Evolutionary conservation across 2,888 invertebrate genomes (phyloP), one percentile per base, ranked within the genome.

Genomic region (Nemurella pictetii): DNA sequence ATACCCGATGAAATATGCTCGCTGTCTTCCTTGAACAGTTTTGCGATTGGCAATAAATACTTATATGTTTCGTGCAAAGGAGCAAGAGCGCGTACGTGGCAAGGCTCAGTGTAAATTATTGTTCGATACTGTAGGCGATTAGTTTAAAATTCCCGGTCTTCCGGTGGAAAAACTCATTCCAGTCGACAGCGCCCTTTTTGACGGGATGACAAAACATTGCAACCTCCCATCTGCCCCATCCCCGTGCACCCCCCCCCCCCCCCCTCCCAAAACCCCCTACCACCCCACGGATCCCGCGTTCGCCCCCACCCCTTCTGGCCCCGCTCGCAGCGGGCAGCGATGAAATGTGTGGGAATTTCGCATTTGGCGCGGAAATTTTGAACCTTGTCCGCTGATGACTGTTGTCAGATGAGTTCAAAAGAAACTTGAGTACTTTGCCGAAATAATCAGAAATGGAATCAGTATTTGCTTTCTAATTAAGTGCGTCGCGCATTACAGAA

Each of bases 71-170:
- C 75, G 27, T 27, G 27, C 75, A 75, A 75, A 75, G 75, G 75
- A 75, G 28, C 75, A 75, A 26, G 5, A 4, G n/a, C 55, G 9
- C 55, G 55, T 55, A 75, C 28, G 28, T 15, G 4, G 74, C 26
- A 26, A 75, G 75, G 26, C 26, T 75, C 75, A 75, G 26, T 28
- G 75, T 75, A 75, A 75, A 75, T 75, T 75, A 75, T 75, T 28
- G 75, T 4, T 25, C 28, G 75, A 75, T 75, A 75, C 27, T 75
- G 27, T 26, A 7, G 28, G 27, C 75, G 75, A 75, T 75, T 75
- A 27, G 75, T 75, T 75, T 75, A 28, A 75, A 75, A 75, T 75
- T 75, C 75, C 75, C 75, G 75, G 25, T 75, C 28, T 75, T 75
- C 75, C 27, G 26, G 1, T 75, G 26, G 75, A 75, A 27, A 28